phyloP scores from a whole-genome alignment of 2,113 vertebrate species.

The Ammodytes marinus region DNA sequence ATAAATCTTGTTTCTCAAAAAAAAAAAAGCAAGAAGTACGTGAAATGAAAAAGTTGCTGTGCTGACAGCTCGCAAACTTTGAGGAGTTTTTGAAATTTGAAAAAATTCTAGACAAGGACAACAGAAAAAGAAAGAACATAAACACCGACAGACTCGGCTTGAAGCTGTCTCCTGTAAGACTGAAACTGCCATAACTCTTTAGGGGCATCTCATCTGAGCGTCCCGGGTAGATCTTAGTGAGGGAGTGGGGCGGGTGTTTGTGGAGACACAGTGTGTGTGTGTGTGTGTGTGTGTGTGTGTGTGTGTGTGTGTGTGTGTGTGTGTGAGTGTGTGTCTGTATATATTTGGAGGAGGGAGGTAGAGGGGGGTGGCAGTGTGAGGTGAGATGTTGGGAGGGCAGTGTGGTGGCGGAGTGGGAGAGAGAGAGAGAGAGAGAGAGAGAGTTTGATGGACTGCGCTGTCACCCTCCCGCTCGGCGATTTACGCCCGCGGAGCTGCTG shows the following conservation, averaged over 20 bases:
- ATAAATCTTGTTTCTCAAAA: conserved; percentile 16
- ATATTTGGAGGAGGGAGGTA: conserved; percentile 2
- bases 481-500: conserved; percentile 98
- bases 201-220: conserved; percentile 95
- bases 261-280: conserved; percentile 52
- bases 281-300: conserved; percentile 44
- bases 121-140: conserved; percentile 62
- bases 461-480: conserved; percentile 95
- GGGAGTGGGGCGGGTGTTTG: conserved; percentile 48
- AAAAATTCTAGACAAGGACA: conserved; percentile 74
- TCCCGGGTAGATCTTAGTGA: conserved; percentile 62
- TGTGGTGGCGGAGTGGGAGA: conserved; percentile 63
- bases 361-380: conserved; percentile 38
- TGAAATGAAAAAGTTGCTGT: conserved; percentile 60
- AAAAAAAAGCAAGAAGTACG: not conserved
- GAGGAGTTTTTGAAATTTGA: conserved; percentile 30
- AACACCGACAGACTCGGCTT: conserved; percentile 66
- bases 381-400: conserved; percentile 71
- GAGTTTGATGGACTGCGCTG: conserved; percentile 97
- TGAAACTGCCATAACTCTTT: conserved; percentile 97
- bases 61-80: conserved; percentile 64
- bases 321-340: conserved; percentile 36
- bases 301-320: not conserved
- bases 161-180: conserved; percentile 94
- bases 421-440: no score